Base-by-base conservation (phyloP, 2,888 invertebrate species). In the Acrobasis consociella region DNA sequence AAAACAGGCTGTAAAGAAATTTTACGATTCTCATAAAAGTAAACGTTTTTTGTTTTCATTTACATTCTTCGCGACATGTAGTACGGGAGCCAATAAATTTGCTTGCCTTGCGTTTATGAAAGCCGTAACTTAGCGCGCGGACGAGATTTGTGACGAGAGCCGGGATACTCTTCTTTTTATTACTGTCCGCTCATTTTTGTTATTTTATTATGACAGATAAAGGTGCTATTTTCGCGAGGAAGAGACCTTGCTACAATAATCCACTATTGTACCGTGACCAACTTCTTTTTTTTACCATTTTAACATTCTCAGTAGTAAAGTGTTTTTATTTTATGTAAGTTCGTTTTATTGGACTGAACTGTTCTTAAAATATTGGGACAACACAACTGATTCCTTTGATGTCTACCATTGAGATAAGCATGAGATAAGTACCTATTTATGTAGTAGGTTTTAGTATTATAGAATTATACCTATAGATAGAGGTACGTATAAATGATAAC, bases 111-210 rank as follows among this genome's bases (percentile, higher is more conserved):
- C 71, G 71, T 71, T 75, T 81, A 80, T 78, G 77, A 80, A 80
- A 76, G 78, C 74, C 75, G 77, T 81, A 77, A 79, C 68, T 76
- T 74, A 73, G 69, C 72, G 67, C 67, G 73, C 68, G 70, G 58
- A 65, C 58, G 67, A 72, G 69, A 73, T 74, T 72, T 75, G 70
- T 65, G 68, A 69, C 63, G 67, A 66, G 65, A 64, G 68, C 59
- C 65, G 56, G 64, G 60, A 65, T 65, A 66, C 37, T 60, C 60
- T 46, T 66, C 63, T 63, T 61, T 63, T 71, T 67, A 66, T 68
- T 67, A 55, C 10, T 39, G 37, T 16, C 16, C 16, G n/a, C 13
- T 52, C n/a, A 52, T 51, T 16, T 22, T 51, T 51, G 22, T 51
- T 46, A 46, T 46, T 46, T 46, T 46, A 22, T 22, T 42, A n/a